These are phyloP conservation scores for Pseudonaja textilis DNA, from an alignment of 2,113 vertebrate genomes.

Conservation along the genomic window DNA sequence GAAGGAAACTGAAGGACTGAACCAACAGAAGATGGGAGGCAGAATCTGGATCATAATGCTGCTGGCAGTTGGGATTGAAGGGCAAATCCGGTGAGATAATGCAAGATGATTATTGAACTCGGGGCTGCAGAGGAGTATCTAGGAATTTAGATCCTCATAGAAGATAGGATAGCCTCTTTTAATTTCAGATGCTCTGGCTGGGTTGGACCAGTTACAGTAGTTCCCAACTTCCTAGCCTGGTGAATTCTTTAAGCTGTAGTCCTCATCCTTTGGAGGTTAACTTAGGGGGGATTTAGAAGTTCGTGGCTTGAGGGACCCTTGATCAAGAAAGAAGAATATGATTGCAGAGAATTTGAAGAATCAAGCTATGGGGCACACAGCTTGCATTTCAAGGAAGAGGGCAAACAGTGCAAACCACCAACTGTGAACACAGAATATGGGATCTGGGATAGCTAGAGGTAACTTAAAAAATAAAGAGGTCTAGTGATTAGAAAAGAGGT, in stretches of 20 bases:
- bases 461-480: background rate
- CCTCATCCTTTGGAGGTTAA: background rate
- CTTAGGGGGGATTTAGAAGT: no score
- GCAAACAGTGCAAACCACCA: background rate
- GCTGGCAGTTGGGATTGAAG: slow-evolving; percentile 21
- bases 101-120: background rate
- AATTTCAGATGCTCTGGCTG: background rate
- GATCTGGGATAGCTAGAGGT: background rate
- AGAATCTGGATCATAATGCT: background rate
- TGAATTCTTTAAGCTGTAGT: background rate
- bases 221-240: background rate
- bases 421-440: background rate
- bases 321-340: background rate
- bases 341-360: background rate
- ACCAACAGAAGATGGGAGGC: slow-evolving; percentile 8
- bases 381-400: background rate
- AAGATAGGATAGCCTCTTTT: background rate
- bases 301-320: background rate
- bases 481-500: background rate
- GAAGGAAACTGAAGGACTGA: background rate
- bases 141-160: background rate
- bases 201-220: background rate
- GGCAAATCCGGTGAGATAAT: slow-evolving; percentile 19
- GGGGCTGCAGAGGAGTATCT: background rate
- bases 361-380: background rate